phyloP scores from a whole-genome alignment of 37 sponge, comb jelly and placozoan species.

The Ephydatia muelleri region DNA sequence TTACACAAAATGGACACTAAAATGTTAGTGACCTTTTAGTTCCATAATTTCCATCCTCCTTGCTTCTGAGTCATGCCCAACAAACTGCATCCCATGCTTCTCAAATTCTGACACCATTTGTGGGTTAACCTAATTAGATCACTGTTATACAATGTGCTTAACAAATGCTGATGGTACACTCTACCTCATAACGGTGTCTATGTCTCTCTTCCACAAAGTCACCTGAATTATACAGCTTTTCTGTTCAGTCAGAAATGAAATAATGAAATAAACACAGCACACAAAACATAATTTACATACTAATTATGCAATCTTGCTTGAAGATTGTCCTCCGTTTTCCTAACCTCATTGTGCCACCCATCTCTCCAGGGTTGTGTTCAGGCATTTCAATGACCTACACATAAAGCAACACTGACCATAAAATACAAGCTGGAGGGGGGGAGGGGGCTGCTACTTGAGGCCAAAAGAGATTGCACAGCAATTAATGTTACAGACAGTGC shows the following conservation, averaged over 20 bases:
- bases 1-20: no score
- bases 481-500: no score
- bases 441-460: no score
- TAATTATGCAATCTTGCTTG: slow-evolving; percentile 56
- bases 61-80: slow-evolving; percentile 75
- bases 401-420: background rate
- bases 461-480: no score
- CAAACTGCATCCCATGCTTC: slow-evolving; percentile 82
- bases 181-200: slow-evolving; percentile 91
- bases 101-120: slow-evolving; percentile 57
- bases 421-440: no score
- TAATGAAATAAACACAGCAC: background rate
- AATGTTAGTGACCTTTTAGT: slow-evolving; percentile 54
- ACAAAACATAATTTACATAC: slow-evolving; percentile 35
- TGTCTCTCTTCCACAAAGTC: slow-evolving; percentile 88
- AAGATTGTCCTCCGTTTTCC: slow-evolving; percentile 88
- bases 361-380: slow-evolving; percentile 90
- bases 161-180: background rate
- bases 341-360: slow-evolving; percentile 97
- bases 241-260: slow-evolving; percentile 25
- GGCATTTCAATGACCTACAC: slow-evolving; percentile 93
- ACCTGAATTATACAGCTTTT: slow-evolving; percentile 65
- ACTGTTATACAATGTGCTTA: no score
- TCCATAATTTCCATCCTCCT: slow-evolving; percentile 96
- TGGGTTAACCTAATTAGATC: slow-evolving; percentile 65